Conservation (phyloP, 2,797 vertebrate genomes). For the Aeoliscus strigatus region DNA sequence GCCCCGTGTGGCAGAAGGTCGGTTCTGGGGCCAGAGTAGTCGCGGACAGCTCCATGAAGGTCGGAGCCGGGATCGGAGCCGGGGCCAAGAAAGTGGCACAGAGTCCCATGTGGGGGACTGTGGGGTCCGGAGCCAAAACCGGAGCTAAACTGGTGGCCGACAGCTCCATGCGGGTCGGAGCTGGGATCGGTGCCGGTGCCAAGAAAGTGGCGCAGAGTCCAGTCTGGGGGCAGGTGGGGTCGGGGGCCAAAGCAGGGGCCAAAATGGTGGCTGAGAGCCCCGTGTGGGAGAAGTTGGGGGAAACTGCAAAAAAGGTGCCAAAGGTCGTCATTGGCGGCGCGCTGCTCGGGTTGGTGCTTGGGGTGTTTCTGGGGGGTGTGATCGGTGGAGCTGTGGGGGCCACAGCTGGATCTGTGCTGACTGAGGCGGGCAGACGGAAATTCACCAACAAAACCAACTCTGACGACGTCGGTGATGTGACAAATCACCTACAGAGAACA, state of each 20-base stretch:
- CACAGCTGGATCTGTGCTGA: constrained; percentile 56
- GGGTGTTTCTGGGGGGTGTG: constrained; percentile 61
- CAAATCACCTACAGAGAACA: constrained; percentile 1
- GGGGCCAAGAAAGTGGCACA: constrained; percentile 56
- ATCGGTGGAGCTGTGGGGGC: constrained; percentile 71
- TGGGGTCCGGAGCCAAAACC: constrained; percentile 51
- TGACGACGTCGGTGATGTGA: constrained; percentile 9
- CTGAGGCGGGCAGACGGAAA: constrained; percentile 66
- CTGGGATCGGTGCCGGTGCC: constrained; percentile 45
- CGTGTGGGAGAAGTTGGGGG: constrained; percentile 55
- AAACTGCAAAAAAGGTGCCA: constrained; percentile 47
- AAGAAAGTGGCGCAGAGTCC: constrained; percentile 62
- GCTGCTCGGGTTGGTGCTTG: constrained; percentile 62
- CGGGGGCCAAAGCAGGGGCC: constrained; percentile 53
- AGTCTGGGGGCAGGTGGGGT: constrained; percentile 57
- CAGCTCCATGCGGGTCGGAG: constrained; percentile 38
- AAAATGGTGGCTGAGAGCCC: constrained; percentile 60
- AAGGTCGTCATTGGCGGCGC: constrained; percentile 45
- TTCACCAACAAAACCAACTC: constrained; percentile 28
- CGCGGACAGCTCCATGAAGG: constrained; percentile 36
- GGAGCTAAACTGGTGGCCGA: constrained; percentile 57
- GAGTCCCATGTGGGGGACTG: constrained; percentile 59
- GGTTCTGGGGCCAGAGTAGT: constrained; percentile 49
- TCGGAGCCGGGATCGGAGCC: constrained; percentile 45
- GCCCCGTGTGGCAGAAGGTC: constrained; percentile 59